Base-by-base conservation (phyloP, 2,113 vertebrate genomes). In the Pelvicachromis taeniatus region DNA sequence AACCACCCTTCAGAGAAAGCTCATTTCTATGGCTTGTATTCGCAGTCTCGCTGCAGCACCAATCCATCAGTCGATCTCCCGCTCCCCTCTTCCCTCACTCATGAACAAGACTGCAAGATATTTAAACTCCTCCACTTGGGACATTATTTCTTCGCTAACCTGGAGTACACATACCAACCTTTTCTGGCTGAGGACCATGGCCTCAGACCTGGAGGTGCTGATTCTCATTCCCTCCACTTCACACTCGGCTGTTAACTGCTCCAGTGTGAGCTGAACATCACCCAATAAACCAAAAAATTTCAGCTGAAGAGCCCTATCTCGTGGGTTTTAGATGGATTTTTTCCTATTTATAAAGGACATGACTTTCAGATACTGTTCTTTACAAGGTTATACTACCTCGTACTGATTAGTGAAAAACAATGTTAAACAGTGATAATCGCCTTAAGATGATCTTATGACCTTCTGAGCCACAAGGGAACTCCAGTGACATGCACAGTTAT, bases 401-500 rank as follows among this genome's bases (percentile, higher is more conserved):
- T 63, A 90, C 86, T 78, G 91, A 93, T 84, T 48, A 78, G 40
- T 23, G 16, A 79, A 81, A 86, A 87, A 90, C 83, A 55, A 89
- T 90, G 17, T 61, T 45, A 77, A 89, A 73, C 21, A 5, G 35
- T 29, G 17, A 68, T 81, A 85, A 88, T 81, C 4, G 59, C 80
- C 52, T 77, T 33, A 9, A 35, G 26, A 21, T 10, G 12, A 73
- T 29, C 42, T 73, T 73, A 50, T 73, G 42, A 70, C 17, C 17
- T 17, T 2, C n/a, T 70, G 38, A 56, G 55, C 55, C 84, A 31
- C 40, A 12, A 21, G 73, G 23, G 65, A 13, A 77, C 77, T 31
- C 0, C 21, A 55, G 17, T 35, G 42, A 48, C 31, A 9, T 3
- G 23, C 55, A 11, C 33, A 42, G 26, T 48, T 73, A 48, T 50